phyloP scores from a whole-genome alignment of 2,888 invertebrate genomes.

The Amitus sp. region DNA sequence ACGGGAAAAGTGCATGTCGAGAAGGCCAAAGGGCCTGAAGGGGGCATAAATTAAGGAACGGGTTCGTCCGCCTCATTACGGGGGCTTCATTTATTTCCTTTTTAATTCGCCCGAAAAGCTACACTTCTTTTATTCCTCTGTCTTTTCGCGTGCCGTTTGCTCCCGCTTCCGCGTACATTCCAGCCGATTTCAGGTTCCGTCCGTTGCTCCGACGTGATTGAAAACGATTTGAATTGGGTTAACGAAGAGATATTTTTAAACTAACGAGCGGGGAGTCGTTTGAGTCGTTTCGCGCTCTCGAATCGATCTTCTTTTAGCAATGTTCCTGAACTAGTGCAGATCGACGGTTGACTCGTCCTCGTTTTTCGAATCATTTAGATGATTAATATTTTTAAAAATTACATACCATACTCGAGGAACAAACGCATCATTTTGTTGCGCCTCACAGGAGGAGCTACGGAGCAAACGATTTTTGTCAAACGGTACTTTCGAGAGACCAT shows the following conservation, averaged over 20 bases:
- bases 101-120: conserved; percentile 46
- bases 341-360: conserved; percentile 9
- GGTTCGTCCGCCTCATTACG: conserved; percentile 60
- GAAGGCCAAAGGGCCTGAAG: no score
- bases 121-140: background rate
- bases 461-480: conserved; percentile 6
- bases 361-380: conserved; percentile 12
- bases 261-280: background rate
- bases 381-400: no score
- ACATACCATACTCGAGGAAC: no score
- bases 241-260: background rate
- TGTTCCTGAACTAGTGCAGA: conserved; percentile 7
- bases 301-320: conserved; percentile 2
- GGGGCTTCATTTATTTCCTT: conserved; percentile 59
- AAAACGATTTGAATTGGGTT: background rate
- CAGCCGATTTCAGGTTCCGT: background rate
- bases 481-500: conserved; percentile 8
- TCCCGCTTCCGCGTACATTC: conserved; percentile 1
- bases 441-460: no score
- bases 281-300: background rate
- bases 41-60: conserved; percentile 62
- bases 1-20: no score
- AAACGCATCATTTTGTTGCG: no score
- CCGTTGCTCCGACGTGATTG: background rate
- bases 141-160: background rate